A percentile compares a stretch with the other conserved stretches of the same genome.
Conservation (phyloP, 2,113 vertebrate species). For the Elephas maximus region DNA sequence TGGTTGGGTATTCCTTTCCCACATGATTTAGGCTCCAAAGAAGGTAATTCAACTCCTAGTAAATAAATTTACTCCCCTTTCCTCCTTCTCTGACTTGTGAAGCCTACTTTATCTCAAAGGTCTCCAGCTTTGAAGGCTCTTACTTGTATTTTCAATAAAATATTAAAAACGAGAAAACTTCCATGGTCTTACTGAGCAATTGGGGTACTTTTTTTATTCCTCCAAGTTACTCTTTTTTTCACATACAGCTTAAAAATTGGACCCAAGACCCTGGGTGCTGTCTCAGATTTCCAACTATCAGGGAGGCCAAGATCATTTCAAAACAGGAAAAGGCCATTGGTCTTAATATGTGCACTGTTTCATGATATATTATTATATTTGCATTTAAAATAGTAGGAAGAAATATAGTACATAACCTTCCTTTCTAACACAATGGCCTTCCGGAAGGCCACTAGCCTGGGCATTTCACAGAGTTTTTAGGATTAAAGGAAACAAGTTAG, state of each 20-base stretch:
- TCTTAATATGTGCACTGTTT: constrained; percentile 68
- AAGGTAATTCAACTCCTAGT: constrained; percentile 2
- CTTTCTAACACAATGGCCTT: constrained; percentile 84
- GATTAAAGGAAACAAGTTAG: constrained; percentile 89
- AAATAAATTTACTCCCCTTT: constrained; percentile 15
- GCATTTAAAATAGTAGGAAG: constrained; percentile 82
- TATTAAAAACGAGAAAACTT: constrained; percentile 23
- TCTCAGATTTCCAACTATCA: constrained; percentile 25
- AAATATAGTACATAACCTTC: constrained; percentile 84
- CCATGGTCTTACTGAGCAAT: neutral
- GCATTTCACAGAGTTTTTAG: constrained; percentile 87
- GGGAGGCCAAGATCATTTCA: constrained; percentile 58
- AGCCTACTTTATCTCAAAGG: constrained; percentile 7
- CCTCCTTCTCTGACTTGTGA: constrained; percentile 42
- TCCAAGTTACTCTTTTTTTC: neutral
- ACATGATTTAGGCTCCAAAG: constrained; percentile 45
- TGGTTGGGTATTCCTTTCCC: constrained; percentile 63
- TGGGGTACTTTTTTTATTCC: neutral
- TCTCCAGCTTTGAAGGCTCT: neutral
- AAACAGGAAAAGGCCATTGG: constrained; percentile 76
- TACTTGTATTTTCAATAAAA: constrained; percentile 28
- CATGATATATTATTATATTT: constrained; percentile 80
- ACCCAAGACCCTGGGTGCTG: neutral
- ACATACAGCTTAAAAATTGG: constrained; percentile 56
- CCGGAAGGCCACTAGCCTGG: constrained; percentile 84